These are phyloP conservation scores for Polyergus mexicanus DNA, from an alignment of 1,140 invertebrate species.

Conservation along the genomic window DNA sequence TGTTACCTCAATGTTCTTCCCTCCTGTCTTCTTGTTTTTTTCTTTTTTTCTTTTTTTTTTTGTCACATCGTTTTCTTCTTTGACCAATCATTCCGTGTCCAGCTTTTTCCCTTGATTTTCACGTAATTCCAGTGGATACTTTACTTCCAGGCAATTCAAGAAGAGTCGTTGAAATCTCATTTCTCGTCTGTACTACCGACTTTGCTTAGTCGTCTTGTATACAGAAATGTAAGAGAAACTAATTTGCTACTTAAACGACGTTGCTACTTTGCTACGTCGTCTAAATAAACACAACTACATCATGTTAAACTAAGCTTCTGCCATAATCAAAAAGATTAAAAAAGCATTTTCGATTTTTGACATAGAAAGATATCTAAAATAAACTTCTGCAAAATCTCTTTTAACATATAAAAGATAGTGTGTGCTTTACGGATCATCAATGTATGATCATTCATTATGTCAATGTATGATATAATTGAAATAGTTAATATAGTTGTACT, in stretches of 20 bases:
- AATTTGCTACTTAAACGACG: conserved; percentile 30
- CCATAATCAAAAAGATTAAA: neutral
- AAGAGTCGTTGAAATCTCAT: conserved; percentile 37
- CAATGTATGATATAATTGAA: neutral
- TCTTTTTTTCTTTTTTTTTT: neutral
- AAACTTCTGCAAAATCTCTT: neutral
- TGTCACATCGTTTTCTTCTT: conserved; percentile 15
- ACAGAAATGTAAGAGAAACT: conserved; percentile 20
- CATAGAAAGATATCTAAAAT: neutral
- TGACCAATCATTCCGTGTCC: conserved; percentile 15
- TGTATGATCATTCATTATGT: neutral
- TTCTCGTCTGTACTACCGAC: conserved; percentile 22
- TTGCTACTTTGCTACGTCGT: conserved; percentile 7
- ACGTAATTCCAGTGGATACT: conserved; percentile 43
- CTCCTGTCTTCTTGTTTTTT: conserved; percentile 1
- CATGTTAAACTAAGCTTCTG: conserved; percentile 7
- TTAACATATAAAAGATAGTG: neutral
- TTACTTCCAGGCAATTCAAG: conserved; percentile 8
- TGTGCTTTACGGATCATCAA: neutral
- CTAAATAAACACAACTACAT: conserved; percentile 24
- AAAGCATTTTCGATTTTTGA: neutral
- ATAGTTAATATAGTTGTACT: neutral
- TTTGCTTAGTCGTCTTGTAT: conserved; percentile 15
- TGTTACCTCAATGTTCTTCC: neutral
- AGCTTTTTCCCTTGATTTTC: conserved; percentile 5